A percentile compares a stretch with the other conserved stretches of the same genome.
Evolutionary conservation across 2,113 vertebrate genomes (phyloP).

Genomic region (Atlantisia rogersi): DNA sequence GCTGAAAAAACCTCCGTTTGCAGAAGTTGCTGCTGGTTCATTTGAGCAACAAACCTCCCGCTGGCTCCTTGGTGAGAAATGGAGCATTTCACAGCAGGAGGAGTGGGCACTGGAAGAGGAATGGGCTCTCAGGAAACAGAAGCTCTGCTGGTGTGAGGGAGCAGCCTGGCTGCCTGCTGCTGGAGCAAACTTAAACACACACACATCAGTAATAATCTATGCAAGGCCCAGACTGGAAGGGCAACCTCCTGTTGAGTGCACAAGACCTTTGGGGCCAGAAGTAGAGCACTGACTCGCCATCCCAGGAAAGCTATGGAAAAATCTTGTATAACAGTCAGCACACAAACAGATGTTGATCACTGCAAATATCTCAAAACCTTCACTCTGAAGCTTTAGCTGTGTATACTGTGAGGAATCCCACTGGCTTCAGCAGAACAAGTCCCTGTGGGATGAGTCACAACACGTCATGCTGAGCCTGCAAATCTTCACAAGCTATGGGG

Average conservation of each 20-base stretch:
- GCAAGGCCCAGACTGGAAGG: neutral
- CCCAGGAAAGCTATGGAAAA: neutral
- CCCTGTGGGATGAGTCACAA: neutral
- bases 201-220: neutral
- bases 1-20: constrained; percentile 6
- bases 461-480: neutral
- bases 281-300: neutral
- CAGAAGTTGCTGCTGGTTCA: neutral
- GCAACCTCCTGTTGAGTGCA: neutral
- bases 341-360: neutral
- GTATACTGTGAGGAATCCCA: neutral
- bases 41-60: neutral
- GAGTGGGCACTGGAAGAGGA: constrained; percentile 9
- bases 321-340: neutral
- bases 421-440: neutral
- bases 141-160: neutral
- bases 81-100: constrained; percentile 62
- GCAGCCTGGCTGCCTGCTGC: constrained; percentile 1
- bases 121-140: neutral
- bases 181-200: constrained; percentile 2
- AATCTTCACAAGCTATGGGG: neutral
- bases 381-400: neutral
- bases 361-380: neutral
- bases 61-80: constrained; percentile 54
- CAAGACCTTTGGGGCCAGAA: neutral